Base-by-base conservation (phyloP, 2,888 invertebrate genomes). In the Norana najaformis region DNA sequence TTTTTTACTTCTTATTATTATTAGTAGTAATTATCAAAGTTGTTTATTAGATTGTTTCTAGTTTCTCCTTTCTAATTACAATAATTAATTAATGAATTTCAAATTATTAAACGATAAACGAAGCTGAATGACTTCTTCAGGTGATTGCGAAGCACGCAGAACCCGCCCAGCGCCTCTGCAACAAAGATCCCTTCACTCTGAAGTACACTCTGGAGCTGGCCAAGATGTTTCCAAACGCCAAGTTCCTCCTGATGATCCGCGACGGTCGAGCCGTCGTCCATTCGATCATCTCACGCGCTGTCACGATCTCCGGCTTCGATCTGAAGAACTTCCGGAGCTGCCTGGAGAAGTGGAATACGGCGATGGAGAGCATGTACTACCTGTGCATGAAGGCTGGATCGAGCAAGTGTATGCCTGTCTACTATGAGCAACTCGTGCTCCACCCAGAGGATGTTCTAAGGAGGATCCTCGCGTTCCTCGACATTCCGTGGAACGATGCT, bases 261-360 rank as follows among this genome's bases (percentile, higher is more conserved):
- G 99, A 99, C 95, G 99, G 99, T 39, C 96, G 99, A 92, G 99
- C 99, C 91, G 98, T 99, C 38, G 99, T 99, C 91, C 99, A 99
- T 96, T 99, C 99, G 92, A 98, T 99, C 95, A 99, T 99, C 94
- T 97, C 97, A 89, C 96, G 99, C 93, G 98, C 98, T 96, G 96
- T 97, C 89, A 97, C 97, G 69, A 97, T 98, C 94, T 97, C 97
- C 96, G 92, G 92, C 37, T 53, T 38, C n/a, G 38, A 88, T 35
- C 37, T 88, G 69, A 96, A 96, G 93, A 97, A 97, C 95, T 98
- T 98, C 95, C 96, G 98, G 89, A 92, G 98, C 95, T 99, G 99
- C 95, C 96, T 99, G 96, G 96, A 96, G 93, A 98, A 98, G 95
- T 99, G 99, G 99, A 99, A 99, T 95, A 97, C 97, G 94, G 98